A percentile compares a stretch with the other conserved stretches of the same genome.
These are phyloP conservation scores for Nycticebus coucang DNA, from an alignment of 2,113 vertebrate species.

Conservation along the genomic window DNA sequence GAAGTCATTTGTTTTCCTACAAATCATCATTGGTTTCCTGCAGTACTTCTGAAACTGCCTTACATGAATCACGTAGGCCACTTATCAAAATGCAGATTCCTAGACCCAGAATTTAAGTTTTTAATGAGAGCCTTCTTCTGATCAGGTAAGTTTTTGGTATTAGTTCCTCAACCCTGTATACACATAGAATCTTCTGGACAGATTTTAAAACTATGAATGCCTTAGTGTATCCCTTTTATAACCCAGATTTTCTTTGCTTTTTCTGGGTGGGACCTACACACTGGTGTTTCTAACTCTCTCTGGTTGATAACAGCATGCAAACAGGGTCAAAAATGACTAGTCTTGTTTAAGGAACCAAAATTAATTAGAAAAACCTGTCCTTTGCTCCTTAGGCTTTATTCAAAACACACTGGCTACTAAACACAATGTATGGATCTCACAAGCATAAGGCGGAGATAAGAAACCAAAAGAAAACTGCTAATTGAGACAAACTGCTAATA, in stretches of 20 bases:
- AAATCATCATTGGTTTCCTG: constrained; percentile 12
- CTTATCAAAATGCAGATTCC: neutral
- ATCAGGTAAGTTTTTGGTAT: neutral
- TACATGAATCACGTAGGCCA: neutral
- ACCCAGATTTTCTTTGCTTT: neutral
- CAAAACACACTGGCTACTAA: neutral
- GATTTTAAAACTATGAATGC: neutral
- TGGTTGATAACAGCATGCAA: neutral
- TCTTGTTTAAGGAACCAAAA: neutral
- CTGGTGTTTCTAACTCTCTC: neutral
- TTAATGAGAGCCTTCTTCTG: neutral
- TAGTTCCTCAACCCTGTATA: neutral
- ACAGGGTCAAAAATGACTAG: neutral
- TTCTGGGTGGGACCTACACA: neutral
- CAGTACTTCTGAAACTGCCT: neutral
- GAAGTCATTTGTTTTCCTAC: constrained; percentile 29
- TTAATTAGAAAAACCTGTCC: neutral
- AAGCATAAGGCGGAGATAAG: neutral
- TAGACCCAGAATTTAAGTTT: neutral
- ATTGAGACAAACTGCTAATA: neutral
- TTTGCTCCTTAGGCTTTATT: neutral
- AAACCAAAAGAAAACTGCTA: neutral
- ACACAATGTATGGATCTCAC: neutral
- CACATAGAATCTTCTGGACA: neutral
- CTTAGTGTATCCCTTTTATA: neutral